Evolutionary conservation across 2,113 vertebrate species (phyloP).

Genomic region (Taurulus bubalis): DNA sequence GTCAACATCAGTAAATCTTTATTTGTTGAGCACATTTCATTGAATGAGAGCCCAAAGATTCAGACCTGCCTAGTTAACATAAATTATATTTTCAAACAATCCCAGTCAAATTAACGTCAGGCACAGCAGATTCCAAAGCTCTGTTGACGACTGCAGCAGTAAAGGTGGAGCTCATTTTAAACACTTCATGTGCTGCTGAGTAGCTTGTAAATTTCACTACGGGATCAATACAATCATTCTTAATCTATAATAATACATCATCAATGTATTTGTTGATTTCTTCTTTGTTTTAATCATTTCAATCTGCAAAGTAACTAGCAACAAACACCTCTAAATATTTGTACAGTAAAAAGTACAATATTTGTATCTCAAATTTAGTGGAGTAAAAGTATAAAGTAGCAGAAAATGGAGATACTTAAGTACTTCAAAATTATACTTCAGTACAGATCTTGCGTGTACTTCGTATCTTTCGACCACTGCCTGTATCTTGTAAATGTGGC

Average conservation of each 20-base stretch:
- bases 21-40: background rate
- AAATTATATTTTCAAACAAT: too few species aligned
- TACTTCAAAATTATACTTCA: background rate
- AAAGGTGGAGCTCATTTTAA: too few species aligned
- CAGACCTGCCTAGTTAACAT: background rate
- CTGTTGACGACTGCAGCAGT: too few species aligned
- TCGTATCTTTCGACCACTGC: background rate
- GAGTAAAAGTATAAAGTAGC: background rate
- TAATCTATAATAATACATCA: too few species aligned
- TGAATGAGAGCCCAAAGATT: background rate
- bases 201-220: too few species aligned
- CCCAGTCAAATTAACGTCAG: background rate
- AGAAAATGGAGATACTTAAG: background rate
- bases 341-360: background rate
- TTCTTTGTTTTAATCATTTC: too few species aligned
- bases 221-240: too few species aligned
- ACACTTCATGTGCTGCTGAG: too few species aligned
- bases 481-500: background rate
- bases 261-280: too few species aligned
- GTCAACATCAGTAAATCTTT: background rate
- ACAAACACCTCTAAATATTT: background rate
- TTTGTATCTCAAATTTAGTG: background rate
- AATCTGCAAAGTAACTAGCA: background rate
- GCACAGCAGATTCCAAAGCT: background rate
- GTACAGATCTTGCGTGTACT: background rate